A percentile compares a stretch with the other conserved stretches of the same genome.
Conservation (phyloP, 1,140 invertebrate species). For the Elymnias hypermnestra region DNA sequence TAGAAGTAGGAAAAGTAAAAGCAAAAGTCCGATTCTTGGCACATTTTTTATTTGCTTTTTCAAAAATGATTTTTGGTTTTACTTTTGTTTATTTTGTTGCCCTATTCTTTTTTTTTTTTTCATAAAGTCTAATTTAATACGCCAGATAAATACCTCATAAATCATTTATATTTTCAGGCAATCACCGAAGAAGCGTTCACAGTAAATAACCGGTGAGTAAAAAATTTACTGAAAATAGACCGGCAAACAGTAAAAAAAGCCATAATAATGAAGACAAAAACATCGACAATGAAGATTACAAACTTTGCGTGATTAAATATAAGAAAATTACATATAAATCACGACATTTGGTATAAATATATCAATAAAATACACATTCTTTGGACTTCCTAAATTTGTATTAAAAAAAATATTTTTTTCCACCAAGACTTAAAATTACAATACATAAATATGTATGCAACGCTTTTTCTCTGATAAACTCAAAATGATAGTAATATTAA, state of each 20-base stretch:
- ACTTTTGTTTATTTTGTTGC: too few relatives aligned
- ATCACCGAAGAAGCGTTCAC: conserved; percentile 27
- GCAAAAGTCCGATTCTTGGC: too few relatives aligned
- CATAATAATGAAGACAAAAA: conserved; percentile 14
- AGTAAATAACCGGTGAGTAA: conserved; percentile 27
- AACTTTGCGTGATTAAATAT: neutral
- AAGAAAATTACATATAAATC: neutral
- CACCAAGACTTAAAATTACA: neutral
- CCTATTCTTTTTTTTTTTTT: neutral
- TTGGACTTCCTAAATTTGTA: neutral
- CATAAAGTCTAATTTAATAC: neutral
- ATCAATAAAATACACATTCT: too few relatives aligned
- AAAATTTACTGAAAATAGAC: conserved; percentile 2
- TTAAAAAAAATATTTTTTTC: neutral
- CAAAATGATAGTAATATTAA: neutral
- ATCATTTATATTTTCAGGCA: conserved; percentile 24
- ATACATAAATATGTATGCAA: neutral
- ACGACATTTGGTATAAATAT: neutral
- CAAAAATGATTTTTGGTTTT: too few relatives aligned
- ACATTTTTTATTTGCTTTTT: too few relatives aligned
- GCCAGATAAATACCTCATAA: neutral
- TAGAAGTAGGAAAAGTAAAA: too few relatives aligned
- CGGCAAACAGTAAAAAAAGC: conserved; percentile 9
- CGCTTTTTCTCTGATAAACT: neutral
- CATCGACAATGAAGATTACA: neutral